Base-by-base conservation (phyloP, 2,113 vertebrate genomes). In the Grammomys dolichurus region DNA sequence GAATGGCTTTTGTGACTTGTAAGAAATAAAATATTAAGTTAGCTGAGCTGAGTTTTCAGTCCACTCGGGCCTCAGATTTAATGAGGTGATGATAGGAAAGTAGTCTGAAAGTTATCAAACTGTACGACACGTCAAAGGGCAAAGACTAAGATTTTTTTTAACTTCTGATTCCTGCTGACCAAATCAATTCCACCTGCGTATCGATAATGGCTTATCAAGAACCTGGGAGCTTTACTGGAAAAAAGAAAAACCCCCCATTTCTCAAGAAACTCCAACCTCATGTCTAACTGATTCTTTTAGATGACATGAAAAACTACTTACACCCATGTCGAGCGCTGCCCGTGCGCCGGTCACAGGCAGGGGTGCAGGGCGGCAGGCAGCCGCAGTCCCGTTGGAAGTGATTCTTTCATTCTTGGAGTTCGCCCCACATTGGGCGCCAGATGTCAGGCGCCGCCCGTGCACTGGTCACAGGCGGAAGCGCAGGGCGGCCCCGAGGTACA, bases 281-380 rank as follows among this genome's bases (percentile, higher is more conserved):
- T 78, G 16, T 76, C 46, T 95, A 56, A 88, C 51, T 51, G 51
- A 51, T 19, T 65, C 82, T 84, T 69, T 56, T 22, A 5, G 95
- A 98, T 22, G 48, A 87, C 19, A 7, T 94, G 43, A 95, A 65
- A 86, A 89, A 85, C 33, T 88, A 92, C 12, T 93, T 56, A 84
- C 28, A 87, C 56, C 90, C 20, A 40, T 40, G 40, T 40, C 40
- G 2, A 2, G 40, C 40, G 40, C 40, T 40, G 2, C 40, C 40
- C 40, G 40, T 40, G 40, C 40, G 40, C 40, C 2, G 40, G 40
- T 40, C 40, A 40, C 40, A 40, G 40, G 40, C 40, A 40, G 40
- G 40, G 40, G 40, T 40, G 40, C 40, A 40, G 40, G 40, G 40
- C 40, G 40, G 40, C 40, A 2, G 40, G 40, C 40, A 2, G 40